Evolutionary conservation across 2,888 invertebrate species (phyloP).

Genomic region (Calameuta idolon): DNA sequence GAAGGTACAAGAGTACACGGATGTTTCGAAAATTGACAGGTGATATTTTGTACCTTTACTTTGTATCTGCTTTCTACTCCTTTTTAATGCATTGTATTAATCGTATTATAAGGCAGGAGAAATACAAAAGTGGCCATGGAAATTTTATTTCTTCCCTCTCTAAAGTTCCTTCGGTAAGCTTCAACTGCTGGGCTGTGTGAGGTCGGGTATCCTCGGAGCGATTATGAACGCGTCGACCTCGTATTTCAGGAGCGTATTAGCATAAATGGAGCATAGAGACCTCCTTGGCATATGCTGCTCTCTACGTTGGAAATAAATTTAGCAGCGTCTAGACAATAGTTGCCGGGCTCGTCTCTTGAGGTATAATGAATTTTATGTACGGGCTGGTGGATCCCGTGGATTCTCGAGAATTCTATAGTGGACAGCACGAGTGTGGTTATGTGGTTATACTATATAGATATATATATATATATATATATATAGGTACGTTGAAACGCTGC

Average conservation of each 20-base stretch:
- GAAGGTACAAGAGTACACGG: too few species aligned
- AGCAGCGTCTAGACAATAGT: not conserved
- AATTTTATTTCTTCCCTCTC: not conserved
- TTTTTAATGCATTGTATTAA: not conserved
- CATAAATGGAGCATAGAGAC: not conserved
- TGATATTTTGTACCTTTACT: not conserved
- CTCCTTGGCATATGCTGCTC: not conserved
- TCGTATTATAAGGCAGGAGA: not conserved
- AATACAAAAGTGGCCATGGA: not conserved
- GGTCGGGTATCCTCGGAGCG: not conserved
- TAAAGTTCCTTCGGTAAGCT: not conserved
- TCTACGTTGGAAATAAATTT: not conserved
- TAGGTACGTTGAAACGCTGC: not conserved
- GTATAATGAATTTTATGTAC: not conserved
- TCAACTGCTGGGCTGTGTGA: not conserved
- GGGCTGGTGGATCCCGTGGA: not conserved
- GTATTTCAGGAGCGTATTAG: not conserved
- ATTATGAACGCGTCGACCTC: not conserved
- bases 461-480: not conserved
- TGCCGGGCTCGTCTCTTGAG: not conserved
- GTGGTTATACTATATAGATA: not conserved
- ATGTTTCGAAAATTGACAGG: too few species aligned
- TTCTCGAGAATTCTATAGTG: not conserved
- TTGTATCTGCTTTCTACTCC: not conserved
- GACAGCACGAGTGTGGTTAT: not conserved